phyloP scores from a whole-genome alignment of 2,113 vertebrate genomes.

The Chlorodrepanis virens region DNA sequence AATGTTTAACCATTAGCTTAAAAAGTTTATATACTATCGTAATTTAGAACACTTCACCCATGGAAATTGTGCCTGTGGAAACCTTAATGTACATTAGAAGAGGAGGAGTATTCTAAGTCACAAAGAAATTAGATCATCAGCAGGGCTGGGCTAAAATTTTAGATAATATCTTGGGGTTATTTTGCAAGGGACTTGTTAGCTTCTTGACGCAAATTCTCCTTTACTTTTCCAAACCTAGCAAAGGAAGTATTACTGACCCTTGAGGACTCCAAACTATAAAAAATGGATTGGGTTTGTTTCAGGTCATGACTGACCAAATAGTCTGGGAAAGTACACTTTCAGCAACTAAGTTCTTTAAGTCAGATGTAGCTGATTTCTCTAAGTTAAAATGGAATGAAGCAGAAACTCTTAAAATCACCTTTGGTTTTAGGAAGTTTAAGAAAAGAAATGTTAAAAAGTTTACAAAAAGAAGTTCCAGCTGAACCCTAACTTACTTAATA shows the following conservation, averaged over 20 bases:
- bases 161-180: not conserved
- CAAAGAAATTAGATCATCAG: not conserved
- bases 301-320: not conserved
- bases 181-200: not conserved
- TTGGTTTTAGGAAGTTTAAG: not conserved
- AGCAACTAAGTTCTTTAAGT: not conserved
- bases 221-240: not conserved
- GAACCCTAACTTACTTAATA: not conserved
- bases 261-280: not conserved
- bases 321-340: not conserved
- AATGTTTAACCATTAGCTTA: not conserved
- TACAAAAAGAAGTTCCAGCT: not conserved
- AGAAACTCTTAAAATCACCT: not conserved
- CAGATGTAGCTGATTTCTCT: not conserved
- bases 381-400: not conserved
- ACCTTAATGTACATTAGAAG: not conserved
- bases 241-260: not conserved
- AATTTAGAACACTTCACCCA: not conserved
- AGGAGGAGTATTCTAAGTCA: not conserved
- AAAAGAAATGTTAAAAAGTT: not conserved
- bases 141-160: not conserved
- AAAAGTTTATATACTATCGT: not conserved
- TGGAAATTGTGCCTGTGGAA: not conserved
- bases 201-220: not conserved
- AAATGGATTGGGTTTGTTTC: not conserved